A percentile compares a stretch with the other conserved stretches of the same genome.
Conservation (phyloP, 2,888 invertebrate genomes). For the Caenorhabditis virilis region DNA sequence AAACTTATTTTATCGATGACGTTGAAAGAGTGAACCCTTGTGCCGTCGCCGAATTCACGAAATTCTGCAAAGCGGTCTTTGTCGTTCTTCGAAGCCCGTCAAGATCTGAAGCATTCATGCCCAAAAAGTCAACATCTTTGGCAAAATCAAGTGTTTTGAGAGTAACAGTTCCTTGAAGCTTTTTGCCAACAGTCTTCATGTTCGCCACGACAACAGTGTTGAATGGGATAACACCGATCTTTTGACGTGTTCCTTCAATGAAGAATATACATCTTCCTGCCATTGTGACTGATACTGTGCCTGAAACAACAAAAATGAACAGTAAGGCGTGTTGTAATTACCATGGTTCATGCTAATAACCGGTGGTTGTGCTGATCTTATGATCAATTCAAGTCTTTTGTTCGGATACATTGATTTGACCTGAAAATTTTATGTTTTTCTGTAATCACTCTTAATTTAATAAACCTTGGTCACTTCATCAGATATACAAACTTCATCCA, state of each 20-base stretch:
- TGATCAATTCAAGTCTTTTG: constrained; percentile 47
- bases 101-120: constrained; percentile 39
- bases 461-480: constrained; percentile 52
- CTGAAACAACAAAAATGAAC: constrained; percentile 14
- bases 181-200: constrained; percentile 30
- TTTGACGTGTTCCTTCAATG: constrained; percentile 51
- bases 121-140: constrained; percentile 48
- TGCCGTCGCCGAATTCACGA: constrained; percentile 40
- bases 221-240: constrained; percentile 51
- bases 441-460: neutral
- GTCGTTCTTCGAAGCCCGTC: constrained; percentile 48
- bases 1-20: no score
- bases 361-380: constrained; percentile 46
- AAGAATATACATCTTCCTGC: constrained; percentile 47
- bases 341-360: constrained; percentile 33
- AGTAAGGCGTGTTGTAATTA: neutral
- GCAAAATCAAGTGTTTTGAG: constrained; percentile 42
- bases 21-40: constrained; percentile 49
- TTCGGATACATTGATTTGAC: constrained; percentile 47
- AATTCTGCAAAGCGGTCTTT: constrained; percentile 43
- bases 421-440: constrained; percentile 16
- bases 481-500: constrained; percentile 52
- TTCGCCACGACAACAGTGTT: constrained; percentile 26
- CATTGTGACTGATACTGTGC: constrained; percentile 29
- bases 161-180: constrained; percentile 35